Percentiles rank a stretch among this genome's conserved stretches.
phyloP scores from a whole-genome alignment of 2,888 invertebrate species.

The Ennomos quercinarius region DNA sequence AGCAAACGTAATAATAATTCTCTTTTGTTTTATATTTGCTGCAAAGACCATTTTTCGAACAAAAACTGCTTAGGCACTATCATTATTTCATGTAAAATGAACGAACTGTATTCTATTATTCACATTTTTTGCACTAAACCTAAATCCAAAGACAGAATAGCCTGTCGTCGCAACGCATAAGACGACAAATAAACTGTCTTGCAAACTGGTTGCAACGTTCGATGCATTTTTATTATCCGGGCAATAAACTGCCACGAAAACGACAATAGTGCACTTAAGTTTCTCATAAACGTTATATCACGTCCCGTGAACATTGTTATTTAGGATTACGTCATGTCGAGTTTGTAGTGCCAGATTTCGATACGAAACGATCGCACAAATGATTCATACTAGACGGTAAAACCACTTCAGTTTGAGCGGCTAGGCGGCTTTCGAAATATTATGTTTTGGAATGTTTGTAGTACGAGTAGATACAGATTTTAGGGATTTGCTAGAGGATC shows the following conservation, averaged over 20 bases:
- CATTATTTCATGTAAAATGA: constrained; percentile 3
- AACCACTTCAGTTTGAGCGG: constrained; percentile 34
- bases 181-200: constrained; percentile 57
- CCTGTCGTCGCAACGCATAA: constrained; percentile 43
- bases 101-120: background rate
- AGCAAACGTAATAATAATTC: background rate
- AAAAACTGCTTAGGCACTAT: too few species aligned
- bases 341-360: constrained; percentile 20
- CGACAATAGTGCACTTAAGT: constrained; percentile 76
- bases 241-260: constrained; percentile 75
- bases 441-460: constrained; percentile 32
- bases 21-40: background rate
- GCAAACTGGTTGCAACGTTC: constrained; percentile 67
- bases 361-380: constrained; percentile 25
- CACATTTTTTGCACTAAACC: constrained; percentile 15
- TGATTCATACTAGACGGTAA: constrained; percentile 33
- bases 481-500: constrained; percentile 25
- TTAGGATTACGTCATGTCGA: constrained; percentile 51
- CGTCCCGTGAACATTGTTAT: constrained; percentile 72
- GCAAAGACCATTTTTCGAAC: too few species aligned
- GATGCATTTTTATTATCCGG: constrained; percentile 78
- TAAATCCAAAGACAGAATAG: constrained; percentile 29
- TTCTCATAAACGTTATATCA: constrained; percentile 78
- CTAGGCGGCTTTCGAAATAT: constrained; percentile 31
- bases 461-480: constrained; percentile 27